Percentiles rank a stretch among this genome's conserved stretches.
Conservation (phyloP, 1,140 invertebrate species). For the Drosophila willistoni region DNA sequence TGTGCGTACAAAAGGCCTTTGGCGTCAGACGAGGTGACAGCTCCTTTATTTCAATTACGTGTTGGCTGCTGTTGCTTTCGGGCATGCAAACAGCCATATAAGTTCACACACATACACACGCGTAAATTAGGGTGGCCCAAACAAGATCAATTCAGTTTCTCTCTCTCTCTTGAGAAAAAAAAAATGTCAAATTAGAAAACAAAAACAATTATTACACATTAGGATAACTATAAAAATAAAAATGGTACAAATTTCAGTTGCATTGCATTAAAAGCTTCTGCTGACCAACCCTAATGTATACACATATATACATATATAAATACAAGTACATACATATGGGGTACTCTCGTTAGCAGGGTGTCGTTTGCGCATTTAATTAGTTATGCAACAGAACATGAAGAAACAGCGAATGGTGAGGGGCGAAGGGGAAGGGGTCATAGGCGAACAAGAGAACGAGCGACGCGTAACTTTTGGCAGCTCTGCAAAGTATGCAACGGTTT, state of each 20-base stretch:
- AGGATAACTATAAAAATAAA: too few relatives aligned
- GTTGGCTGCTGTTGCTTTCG: conserved; percentile 9
- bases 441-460: conserved; percentile 1
- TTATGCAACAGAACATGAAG: conserved; percentile 27
- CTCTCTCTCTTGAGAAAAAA: too few relatives aligned
- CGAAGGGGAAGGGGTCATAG: background rate
- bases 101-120: background rate
- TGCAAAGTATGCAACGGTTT: conserved; percentile 2
- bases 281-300: background rate
- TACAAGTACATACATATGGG: background rate
- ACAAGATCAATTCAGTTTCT: background rate
- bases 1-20: conserved; percentile 21
- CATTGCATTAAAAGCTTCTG: background rate
- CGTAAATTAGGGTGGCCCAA: conserved; percentile 2
- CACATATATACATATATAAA: background rate
- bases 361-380: conserved; percentile 49
- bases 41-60: conserved; percentile 56
- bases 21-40: conserved; percentile 31
- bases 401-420: background rate
- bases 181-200: too few relatives aligned
- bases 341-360: background rate
- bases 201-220: too few relatives aligned
- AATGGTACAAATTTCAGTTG: too few relatives aligned
- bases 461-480: conserved; percentile 19
- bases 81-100: conserved; percentile 6